Base-by-base conservation (phyloP, 2,113 vertebrate species). In the Sterrhoptilus dennistouni region DNA sequence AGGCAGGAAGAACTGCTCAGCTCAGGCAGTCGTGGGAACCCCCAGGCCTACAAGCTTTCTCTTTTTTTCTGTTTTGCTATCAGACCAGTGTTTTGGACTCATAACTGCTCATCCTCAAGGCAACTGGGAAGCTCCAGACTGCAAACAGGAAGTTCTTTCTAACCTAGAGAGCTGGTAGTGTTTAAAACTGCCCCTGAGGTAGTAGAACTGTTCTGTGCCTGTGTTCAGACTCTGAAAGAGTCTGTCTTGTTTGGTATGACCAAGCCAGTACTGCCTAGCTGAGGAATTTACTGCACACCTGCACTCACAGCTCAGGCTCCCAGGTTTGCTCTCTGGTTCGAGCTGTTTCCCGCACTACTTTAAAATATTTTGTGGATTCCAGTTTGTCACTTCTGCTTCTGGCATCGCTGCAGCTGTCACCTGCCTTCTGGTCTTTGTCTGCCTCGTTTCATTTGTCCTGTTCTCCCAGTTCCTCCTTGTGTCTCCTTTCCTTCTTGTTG, bases 401-500 rank as follows among this genome's bases (percentile, higher is more conserved):
- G 78, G 38, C n/a, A 33, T 81, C 6, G 5, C 92, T 93, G 88
- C 85, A 83, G 86, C 89, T 95, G 89, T 93, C 96, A 81, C 96
- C 91, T 97, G 90, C 88, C 96, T 95, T 83, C 63, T 54, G 84
- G 78, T 87, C 95, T 96, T 94, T 3, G 2, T 91, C 92, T 96
- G 72, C 59, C 92, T 95, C 4, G 5, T 88, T 77, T 92, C 79
- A 49, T 71, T 84, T 87, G 81, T 95, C 94, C 75, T n/a, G 18
- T 90, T 95, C 64, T 94, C 83, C 95, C 74, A 64, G 89, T 64
- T 66, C 65, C 56, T 80, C 53, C 79, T 60, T 4, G 9, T 79
- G 75, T 42, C 77, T 47, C 54, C 28, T 47, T 69, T 54, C 93
- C 95, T 93, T 93, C 92, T 96, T 95, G 92, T 87, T 90, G 71